phyloP scores from a whole-genome alignment of 2,797 vertebrate genomes.

The Tinamus major region DNA sequence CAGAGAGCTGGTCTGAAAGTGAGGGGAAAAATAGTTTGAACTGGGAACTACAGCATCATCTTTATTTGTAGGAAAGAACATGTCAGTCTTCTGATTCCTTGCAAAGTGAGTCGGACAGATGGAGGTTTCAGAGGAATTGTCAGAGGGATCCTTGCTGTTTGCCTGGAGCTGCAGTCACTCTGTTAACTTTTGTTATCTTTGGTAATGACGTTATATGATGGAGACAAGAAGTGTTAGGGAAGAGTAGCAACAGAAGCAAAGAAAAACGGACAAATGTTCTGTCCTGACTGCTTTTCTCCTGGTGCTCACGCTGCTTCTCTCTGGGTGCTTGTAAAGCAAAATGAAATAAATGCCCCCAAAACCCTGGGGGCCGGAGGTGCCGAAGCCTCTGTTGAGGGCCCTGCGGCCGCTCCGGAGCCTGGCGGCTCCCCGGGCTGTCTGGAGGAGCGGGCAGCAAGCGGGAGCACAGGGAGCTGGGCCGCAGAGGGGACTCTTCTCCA shows the following conservation, averaged over 20 bases:
- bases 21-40: not conserved
- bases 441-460: fast-evolving
- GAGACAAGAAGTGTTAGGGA: not conserved
- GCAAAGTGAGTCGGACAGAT: not conserved
- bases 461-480: not conserved
- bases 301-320: not conserved
- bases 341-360: not conserved
- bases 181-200: not conserved
- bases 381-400: fast-evolving
- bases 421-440: fast-evolving
- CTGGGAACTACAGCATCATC: fast-evolving
- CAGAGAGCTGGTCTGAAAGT: not conserved
- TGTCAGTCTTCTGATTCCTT: not conserved
- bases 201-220: not conserved
- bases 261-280: not conserved
- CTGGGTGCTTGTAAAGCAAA: not conserved
- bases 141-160: not conserved
- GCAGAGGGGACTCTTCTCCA: not conserved
- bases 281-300: not conserved
- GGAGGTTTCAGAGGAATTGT: not conserved
- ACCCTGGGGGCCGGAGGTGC: fast-evolving
- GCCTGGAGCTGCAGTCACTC: not conserved
- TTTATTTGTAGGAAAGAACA: not conserved
- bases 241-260: not conserved
- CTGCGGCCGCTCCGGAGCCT: fast-evolving